phyloP scores from a whole-genome alignment of 1,140 invertebrate genomes.

The Ericerus pela region DNA sequence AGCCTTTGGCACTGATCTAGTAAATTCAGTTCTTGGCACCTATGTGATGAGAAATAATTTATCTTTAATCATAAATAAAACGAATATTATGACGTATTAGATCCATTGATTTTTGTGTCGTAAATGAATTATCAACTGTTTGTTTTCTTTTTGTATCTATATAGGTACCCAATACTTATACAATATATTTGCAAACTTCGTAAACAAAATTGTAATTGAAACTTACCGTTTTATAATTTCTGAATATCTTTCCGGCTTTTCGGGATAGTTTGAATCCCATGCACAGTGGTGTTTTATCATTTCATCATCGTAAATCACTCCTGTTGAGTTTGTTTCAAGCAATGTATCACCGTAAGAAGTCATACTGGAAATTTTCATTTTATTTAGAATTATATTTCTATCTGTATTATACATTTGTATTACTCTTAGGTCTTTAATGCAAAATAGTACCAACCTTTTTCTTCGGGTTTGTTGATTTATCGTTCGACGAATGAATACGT shows the following conservation, averaged over 20 bases:
- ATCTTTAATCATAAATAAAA: not conserved
- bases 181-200: not conserved
- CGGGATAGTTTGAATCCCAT: conserved; percentile 71
- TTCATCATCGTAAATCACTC: conserved; percentile 56
- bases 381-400: too few species aligned
- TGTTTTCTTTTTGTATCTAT: not conserved
- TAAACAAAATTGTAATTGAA: not conserved
- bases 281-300: conserved; percentile 64
- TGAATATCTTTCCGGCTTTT: conserved; percentile 59
- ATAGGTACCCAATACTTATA: not conserved
- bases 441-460: too few species aligned
- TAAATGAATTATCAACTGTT: not conserved
- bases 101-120: not conserved
- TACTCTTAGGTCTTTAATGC: too few species aligned
- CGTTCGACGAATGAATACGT: too few species aligned
- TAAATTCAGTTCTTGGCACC: conserved; percentile 56
- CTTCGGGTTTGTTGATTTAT: too few species aligned
- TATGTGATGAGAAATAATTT: conserved; percentile 24
- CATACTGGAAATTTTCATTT: too few species aligned
- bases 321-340: too few species aligned
- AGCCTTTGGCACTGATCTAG: conserved; percentile 49
- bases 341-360: too few species aligned
- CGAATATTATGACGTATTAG: not conserved
- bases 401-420: too few species aligned
- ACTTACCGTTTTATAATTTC: conserved; percentile 47